Evolutionary conservation across 2,113 vertebrate species (phyloP), one percentile per base, ranked within the genome.

Genomic region (Amazona guildingii): DNA sequence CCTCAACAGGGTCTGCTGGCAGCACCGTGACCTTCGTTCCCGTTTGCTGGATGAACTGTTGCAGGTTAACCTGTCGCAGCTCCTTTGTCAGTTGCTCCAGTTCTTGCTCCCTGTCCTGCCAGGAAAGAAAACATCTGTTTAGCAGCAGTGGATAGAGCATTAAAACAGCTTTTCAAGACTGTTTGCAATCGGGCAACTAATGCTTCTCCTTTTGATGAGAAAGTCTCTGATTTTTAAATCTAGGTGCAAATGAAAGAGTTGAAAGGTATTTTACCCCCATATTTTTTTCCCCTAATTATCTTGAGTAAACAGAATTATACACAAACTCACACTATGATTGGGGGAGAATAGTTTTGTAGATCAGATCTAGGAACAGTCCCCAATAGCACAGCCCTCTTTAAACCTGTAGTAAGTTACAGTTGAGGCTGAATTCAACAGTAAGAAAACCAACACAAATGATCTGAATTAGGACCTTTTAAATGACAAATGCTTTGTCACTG

Each of bases 21-120:
- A 99, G 97, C 67, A 99, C 99, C 0, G 99, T 99, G 57, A 99
- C 99, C 96, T 99, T 99, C 3, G 99, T 99, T 91, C 99, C 99
- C 0, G 99, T 99, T 92, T 99, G 99, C 97, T 99, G 99, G 97
- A 99, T 99, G 93, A 99, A 99, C 96, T 99, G 99, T 86, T 99
- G 99, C 73, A 99, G 98, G 83, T 99, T 99, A 46, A 99, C 99
- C 94, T 99, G 99, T 64, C 99, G 98, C 91, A 99, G 98, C 98
- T 99, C 99, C 97, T 99, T 99, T 17, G 99, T 99, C 97, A 99
- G 94, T 95, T 99, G 99, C 95, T 99, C 99, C 97, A 99, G 98
- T 84, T 99, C 99, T 41, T 99, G 98, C 52, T 99, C 99, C 97
- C 98, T 99, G 95, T 99, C 99, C 99, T 99, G 59, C 4, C 57